Evolutionary conservation across 2,888 invertebrate genomes (phyloP), one percentile per base, ranked within the genome.

Genomic region (Pseudeuparius sepicola): DNA sequence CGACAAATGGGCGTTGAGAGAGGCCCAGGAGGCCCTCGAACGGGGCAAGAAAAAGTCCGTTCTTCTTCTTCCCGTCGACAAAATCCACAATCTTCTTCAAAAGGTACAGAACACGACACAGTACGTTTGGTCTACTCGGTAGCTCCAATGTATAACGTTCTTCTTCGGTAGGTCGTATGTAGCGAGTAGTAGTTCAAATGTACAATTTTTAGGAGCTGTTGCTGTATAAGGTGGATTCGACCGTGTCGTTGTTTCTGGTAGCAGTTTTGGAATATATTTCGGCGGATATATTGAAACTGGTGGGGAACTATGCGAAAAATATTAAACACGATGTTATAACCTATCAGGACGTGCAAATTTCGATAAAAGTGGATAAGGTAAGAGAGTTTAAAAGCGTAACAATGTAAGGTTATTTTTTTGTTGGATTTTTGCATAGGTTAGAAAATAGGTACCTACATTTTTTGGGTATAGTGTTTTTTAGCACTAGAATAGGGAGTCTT

Each of bases 321-420:
- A 92, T 96, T 50, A 82, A 88, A 35, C 90, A 90, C 65, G 75
- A 76, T 24, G 85, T 85, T 63, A 89, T 97, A 56, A 86, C 92
- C 1, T 82, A 82, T 45, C 83, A 92, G 57, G 97, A 97, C 61
- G 88, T 98, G 56, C 85, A 87, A 67, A 93, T 96, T 35, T 94
- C 96, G 31, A 90, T 97, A 86, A 90, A 88, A 60, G 96, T 94
- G 34, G 97, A 97, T 61, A 90, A 92, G 80, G 93, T 90, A 20
- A n/a, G 20, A 20, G 20, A 20, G n/a, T 31, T 20, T 20, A 7
- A 31, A 17, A 31, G 16, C 26, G 26, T 36, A 36, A 24, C 14
- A 12, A 25, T 33, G 33, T 36, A 29, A 34, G 35, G 29, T 35
- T 35, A 35, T 29, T 29, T n/a, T n/a, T n/a, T n/a, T 14, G 30